Conservation (phyloP, 2,113 vertebrate species). For the Bujurquina vittata region DNA sequence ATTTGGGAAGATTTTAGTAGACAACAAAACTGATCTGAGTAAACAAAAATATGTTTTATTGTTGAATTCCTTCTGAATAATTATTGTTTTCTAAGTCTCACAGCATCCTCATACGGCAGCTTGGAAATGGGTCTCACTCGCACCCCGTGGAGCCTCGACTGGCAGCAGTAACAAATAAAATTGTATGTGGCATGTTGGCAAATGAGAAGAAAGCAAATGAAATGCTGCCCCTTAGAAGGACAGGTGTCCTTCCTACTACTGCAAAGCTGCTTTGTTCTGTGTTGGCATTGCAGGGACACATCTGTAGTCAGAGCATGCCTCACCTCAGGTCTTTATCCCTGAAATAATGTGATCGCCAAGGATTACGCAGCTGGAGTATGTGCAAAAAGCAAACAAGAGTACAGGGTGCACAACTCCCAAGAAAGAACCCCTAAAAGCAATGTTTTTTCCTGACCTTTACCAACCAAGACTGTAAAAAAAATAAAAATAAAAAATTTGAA, state of each 20-base stretch:
- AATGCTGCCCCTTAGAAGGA: constrained; percentile 29
- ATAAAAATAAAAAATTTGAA: background rate
- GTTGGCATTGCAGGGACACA: background rate
- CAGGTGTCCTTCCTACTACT: background rate
- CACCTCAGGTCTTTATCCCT: constrained; percentile 2
- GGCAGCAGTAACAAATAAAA: background rate
- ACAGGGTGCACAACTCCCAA: background rate
- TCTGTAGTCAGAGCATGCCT: background rate
- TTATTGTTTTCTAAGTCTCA: background rate
- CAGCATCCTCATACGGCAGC: background rate
- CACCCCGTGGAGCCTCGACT: background rate
- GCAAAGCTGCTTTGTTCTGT: background rate
- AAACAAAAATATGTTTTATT: background rate
- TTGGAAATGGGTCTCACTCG: constrained; percentile 3
- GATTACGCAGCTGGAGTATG: constrained; percentile 12
- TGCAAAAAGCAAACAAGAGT: constrained; percentile 11
- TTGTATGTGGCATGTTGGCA: constrained; percentile 19
- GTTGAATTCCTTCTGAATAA: background rate
- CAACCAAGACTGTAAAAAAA: background rate
- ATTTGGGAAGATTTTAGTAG: background rate
- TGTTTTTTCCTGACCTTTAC: constrained; percentile 12
- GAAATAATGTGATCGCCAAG: constrained; percentile 1
- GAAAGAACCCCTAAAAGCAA: background rate
- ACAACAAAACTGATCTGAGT: background rate
- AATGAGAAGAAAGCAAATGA: constrained; percentile 31